Evolutionary conservation across 2,888 invertebrate genomes (phyloP).

Genomic region (Dicyrtoma fusca): DNA sequence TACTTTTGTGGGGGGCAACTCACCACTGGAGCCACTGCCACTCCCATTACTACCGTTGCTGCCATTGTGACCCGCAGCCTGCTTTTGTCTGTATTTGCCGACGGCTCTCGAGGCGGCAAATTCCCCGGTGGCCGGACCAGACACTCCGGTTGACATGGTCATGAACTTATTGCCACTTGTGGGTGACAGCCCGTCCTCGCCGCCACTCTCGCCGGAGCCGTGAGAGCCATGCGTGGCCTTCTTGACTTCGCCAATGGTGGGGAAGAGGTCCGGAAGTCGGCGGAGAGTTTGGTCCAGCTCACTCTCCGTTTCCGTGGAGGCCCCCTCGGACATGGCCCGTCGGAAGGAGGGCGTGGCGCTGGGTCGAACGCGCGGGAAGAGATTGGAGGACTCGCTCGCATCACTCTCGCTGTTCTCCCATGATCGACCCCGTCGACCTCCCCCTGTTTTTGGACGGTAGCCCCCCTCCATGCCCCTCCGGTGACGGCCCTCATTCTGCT

Average conservation of each 20-base stretch:
- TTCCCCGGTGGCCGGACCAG: constrained; percentile 69
- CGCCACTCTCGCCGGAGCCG: constrained; percentile 59
- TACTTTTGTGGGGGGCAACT: neutral
- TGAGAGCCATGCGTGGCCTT: constrained; percentile 62
- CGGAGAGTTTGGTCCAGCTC: constrained; percentile 62
- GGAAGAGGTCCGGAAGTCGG: constrained; percentile 68
- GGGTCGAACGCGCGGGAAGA: constrained; percentile 44
- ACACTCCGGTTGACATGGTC: neutral
- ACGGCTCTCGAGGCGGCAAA: constrained; percentile 81
- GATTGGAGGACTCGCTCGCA: constrained; percentile 46
- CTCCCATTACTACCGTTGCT: neutral
- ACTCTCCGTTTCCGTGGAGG: constrained; percentile 66
- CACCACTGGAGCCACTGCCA: neutral
- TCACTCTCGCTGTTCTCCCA: constrained; percentile 55
- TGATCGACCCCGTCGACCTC: constrained; percentile 46
- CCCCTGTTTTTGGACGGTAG: constrained; percentile 22
- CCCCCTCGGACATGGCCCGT: constrained; percentile 54
- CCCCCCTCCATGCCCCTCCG: neutral
- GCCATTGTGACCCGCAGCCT: constrained; percentile 21
- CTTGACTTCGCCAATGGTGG: constrained; percentile 75
- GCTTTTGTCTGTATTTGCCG: constrained; percentile 68
- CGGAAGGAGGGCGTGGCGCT: constrained; percentile 37
- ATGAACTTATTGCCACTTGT: constrained; percentile 12
- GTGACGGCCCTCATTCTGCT: constrained; percentile 20
- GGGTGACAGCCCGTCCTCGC: constrained; percentile 51